These are phyloP conservation scores for Andrena marginata DNA, from an alignment of 2,888 invertebrate species.

Conservation along the genomic window DNA sequence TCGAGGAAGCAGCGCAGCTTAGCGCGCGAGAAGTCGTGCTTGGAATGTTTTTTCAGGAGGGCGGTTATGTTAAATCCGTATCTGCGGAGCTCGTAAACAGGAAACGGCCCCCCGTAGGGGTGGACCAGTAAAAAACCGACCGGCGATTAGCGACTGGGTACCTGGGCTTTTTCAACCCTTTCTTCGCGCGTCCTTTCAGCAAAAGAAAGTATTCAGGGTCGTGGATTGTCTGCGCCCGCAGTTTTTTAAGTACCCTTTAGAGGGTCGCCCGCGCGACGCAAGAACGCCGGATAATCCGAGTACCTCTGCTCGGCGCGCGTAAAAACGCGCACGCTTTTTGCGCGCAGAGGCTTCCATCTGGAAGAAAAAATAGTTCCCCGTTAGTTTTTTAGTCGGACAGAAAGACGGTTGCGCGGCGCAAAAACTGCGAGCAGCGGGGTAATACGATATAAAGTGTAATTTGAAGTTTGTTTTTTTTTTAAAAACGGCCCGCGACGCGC, in stretches of 20 bases:
- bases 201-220: slow-evolving; percentile 58
- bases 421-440: not conserved
- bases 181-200: slow-evolving; percentile 48
- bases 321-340: slow-evolving; percentile 33
- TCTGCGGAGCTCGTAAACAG: slow-evolving; percentile 16
- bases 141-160: slow-evolving; percentile 69
- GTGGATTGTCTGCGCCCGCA: slow-evolving; percentile 56
- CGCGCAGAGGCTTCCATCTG: not conserved
- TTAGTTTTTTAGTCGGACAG: slow-evolving; percentile 15
- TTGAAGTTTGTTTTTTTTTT: not conserved
- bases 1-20: not conserved
- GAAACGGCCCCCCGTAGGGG: slow-evolving; percentile 30
- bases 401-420: not conserved
- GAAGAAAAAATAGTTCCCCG: slow-evolving; percentile 1
- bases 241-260: slow-evolving; percentile 60
- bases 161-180: slow-evolving; percentile 74
- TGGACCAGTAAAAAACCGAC: slow-evolving; percentile 46
- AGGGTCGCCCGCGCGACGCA: slow-evolving; percentile 33
- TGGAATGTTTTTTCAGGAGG: not conserved
- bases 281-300: slow-evolving; percentile 41
- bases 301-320: not conserved
- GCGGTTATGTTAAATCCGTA: not conserved
- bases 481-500: not conserved
- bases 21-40: not conserved
- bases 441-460: not conserved